Evolutionary conservation across 2,888 invertebrate species (phyloP), one percentile per base, ranked within the genome.

Genomic region (Drosophila dives): DNA sequence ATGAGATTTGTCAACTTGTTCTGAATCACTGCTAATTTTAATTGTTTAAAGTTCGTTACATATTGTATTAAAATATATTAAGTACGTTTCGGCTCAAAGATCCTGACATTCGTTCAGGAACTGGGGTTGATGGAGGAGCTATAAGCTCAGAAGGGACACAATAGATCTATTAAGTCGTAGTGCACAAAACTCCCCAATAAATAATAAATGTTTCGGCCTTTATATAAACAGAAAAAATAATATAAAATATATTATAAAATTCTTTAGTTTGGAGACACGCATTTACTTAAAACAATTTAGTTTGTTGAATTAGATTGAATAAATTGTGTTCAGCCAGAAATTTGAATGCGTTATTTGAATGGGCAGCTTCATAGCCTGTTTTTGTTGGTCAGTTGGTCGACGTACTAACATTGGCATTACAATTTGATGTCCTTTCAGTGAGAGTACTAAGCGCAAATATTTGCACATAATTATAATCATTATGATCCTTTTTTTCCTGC

Each of bases 401-500:
- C 58, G 50, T 23, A 23, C 45, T 23, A 23, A 23, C 20, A 38
- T 36, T 26, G 55, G 61, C 48, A 59, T 62, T 67, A 51, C 60
- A 64, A 72, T 69, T 72, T 70, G 66, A 67, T 66, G 64, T 68
- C 48, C 62, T 67, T 81, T 58, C 70, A 61, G 63, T 56, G 59
- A 49, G 75, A 72, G 70, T 79, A 89, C 83, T 86, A 80, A 86
- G 86, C 51, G 63, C 77, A 90, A 84, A 84, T 90, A 90, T 84
- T 84, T 90, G 74, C 89, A 80, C 86, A 86, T 88, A 88, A 84
- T 84, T 86, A 90, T 59, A 64, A 80, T 58, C 76, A 76, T 72
- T 55, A 64, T 81, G 60, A 80, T 82, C 64, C 70, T 59, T 86
- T 74, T 86, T 74, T 63, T 63, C 48, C 53, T 23, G 33, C 48